Evolutionary conservation across 2,113 vertebrate genomes (phyloP), one percentile per base, ranked within the genome.

Genomic region (Pavo muticus): DNA sequence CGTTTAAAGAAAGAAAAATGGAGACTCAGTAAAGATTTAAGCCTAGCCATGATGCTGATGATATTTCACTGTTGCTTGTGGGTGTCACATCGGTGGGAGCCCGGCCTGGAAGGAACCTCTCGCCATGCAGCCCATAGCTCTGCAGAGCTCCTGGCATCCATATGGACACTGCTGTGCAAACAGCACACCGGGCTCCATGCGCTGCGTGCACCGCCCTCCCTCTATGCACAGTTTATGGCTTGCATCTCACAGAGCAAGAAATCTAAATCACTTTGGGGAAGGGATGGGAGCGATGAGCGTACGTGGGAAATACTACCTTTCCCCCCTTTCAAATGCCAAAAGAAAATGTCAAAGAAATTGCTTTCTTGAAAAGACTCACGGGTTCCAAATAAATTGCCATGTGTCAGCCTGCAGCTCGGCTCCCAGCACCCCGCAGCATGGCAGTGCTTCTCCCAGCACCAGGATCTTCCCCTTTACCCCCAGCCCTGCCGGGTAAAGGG

Each of bases 341-440:
- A 96, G 96, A 97, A 98, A 98, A 98, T 97, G 97, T 94, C 97
- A 97, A 82, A 96, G 94, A 96, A 97, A 98, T 96, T 77, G 72
- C 93, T 97, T 97, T 93, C 94, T 86, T 93, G 96, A 91, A 97
- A 97, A 97, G 96, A 96, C 91, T 88, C 89, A 59, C 89, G 88
- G 93, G 97, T 97, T 97, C 86, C 84, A 64, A 90, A 97, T 87
- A 96, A 97, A 97, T 93, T 89, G 88, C 87, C 84, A 94, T 90
- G 96, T 81, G 95, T 95, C 93, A 93, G 88, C 95, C 95, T 54
- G 67, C 78, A 40, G 63, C 52, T 39, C 24, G 2, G 10, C 65
- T 48, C 10, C 15, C 54, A 2, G 67, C 14, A 6, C 52, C 2
- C 4, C 5, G 2, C 30, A 35, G 59, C 76, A 82, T 8, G 0